Base-by-base conservation (phyloP, 2,113 vertebrate genomes). In the Ceyx margarethae region DNA sequence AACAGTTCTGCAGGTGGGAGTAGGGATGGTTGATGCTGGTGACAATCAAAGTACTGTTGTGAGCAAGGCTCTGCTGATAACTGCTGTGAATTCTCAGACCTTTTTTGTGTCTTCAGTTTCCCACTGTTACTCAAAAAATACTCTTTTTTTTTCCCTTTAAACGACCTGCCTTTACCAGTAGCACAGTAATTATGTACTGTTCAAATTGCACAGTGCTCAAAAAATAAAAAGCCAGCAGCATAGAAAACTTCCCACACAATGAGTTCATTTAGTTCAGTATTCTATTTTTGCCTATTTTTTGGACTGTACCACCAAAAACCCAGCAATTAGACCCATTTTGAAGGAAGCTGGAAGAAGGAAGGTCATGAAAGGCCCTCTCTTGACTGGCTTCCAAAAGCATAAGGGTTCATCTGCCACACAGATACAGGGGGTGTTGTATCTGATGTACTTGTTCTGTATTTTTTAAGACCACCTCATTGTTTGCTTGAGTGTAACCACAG, bases 201-300 rank as follows among this genome's bases (percentile, higher is more conserved):
- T 91, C 33, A 76, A 92, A 87, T 94, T 87, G 67, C 67, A 74
- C 46, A 45, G 75, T 71, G 37, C 75, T 90, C 71, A 29, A 79
- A 84, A 89, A 82, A 45, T 40, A 81, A 54, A 29, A 25, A 37
- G 19, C 13, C 15, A 1, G 13, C 67, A 42, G 16, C 21, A 40
- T 26, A 84, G 81, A 79, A 89, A 40, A 87, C 92, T 90, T 92
- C 64, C 78, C 89, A 69, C 75, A 89, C 50, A 51, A 89, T 89
- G 78, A 87, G 91, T 95, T 93, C 56, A 61, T 93, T 89, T 94
- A 73, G 69, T 90, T 92, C 84, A 67, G 37, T 43, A 21, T 93
- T 87, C 90, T 92, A 84, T 95, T 95, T 95, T 74, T 93, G 67
- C 67, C 72, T 68, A 66, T 92, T 91, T 90, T 94, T 90, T 95